These are phyloP conservation scores for Drosophila nebulosa DNA, from an alignment of 1,140 invertebrate genomes.

Conservation along the genomic window DNA sequence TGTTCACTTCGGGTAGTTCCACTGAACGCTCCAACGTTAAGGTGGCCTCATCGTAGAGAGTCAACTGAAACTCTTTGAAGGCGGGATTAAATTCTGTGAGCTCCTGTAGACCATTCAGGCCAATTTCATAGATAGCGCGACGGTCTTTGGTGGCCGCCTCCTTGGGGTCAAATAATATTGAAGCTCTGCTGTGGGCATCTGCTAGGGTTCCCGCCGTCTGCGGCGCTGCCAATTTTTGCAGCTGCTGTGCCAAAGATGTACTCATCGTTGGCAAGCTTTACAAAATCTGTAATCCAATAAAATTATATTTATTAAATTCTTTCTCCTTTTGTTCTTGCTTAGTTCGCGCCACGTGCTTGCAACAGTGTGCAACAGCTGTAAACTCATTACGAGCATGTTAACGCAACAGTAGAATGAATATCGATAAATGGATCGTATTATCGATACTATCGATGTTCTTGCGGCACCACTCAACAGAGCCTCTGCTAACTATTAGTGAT, in stretches of 20 bases:
- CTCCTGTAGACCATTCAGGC: conserved; percentile 91
- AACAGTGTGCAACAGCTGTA: neutral
- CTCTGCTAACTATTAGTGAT: too few species aligned
- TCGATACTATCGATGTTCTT: too few species aligned
- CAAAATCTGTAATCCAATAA: neutral
- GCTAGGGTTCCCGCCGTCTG: conserved; percentile 87
- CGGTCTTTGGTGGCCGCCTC: conserved; percentile 93
- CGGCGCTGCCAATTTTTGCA: conserved; percentile 89
- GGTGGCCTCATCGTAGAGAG: conserved; percentile 88
- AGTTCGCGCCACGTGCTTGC: neutral
- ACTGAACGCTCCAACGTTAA: conserved; percentile 91
- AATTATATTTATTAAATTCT: neutral
- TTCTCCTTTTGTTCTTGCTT: neutral
- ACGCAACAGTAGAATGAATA: too few species aligned
- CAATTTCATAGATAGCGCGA: conserved; percentile 92
- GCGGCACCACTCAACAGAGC: too few species aligned
- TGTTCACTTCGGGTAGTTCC: conserved; percentile 88
- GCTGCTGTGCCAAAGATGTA: conserved; percentile 91
- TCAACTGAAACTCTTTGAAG: conserved; percentile 88
- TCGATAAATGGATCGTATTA: too few species aligned
- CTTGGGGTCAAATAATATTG: conserved; percentile 93
- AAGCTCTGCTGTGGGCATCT: conserved; percentile 87
- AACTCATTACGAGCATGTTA: too few species aligned
- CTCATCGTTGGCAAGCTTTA: conserved; percentile 59
- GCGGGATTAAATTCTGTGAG: conserved; percentile 86